Conservation (phyloP, 2,113 vertebrate species). For the Pollachius pollachius region DNA sequence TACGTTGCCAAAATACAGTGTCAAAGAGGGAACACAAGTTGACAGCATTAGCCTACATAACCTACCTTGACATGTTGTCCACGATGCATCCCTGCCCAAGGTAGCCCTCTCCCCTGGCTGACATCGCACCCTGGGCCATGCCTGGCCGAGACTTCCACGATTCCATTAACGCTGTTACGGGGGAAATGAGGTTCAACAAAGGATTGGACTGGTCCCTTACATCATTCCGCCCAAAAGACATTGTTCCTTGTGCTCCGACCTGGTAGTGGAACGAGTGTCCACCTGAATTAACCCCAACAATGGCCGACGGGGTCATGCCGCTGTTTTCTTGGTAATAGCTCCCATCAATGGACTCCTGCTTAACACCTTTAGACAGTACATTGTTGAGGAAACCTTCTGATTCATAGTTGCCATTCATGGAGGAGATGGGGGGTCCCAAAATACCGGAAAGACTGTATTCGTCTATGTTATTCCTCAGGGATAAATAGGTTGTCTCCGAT, state of each 20-base stretch:
- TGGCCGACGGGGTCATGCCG: constrained; percentile 86
- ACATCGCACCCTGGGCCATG: constrained; percentile 77
- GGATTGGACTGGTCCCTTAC: constrained; percentile 91
- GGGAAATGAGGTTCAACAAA: constrained; percentile 94
- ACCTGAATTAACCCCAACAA: constrained; percentile 96
- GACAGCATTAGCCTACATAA: background rate
- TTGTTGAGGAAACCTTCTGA: constrained; percentile 84
- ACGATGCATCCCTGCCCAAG: constrained; percentile 91
- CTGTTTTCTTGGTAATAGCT: constrained; percentile 92
- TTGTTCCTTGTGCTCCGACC: constrained; percentile 97
- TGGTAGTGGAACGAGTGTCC: constrained; percentile 99
- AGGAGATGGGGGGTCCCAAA: constrained; percentile 92
- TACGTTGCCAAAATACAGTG: background rate
- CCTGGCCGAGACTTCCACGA: constrained; percentile 94
- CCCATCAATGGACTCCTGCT: constrained; percentile 90
- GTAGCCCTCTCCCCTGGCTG: constrained; percentile 89
- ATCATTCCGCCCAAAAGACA: constrained; percentile 90
- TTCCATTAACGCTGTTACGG: constrained; percentile 90
- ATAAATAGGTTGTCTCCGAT: constrained; percentile 93
- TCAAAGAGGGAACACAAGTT: background rate
- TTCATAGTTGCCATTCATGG: constrained; percentile 89
- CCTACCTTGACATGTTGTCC: constrained; percentile 84
- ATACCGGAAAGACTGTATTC: constrained; percentile 97
- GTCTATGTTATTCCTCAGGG: constrained; percentile 97
- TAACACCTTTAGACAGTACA: constrained; percentile 87